Evolutionary conservation across 2,888 invertebrate species (phyloP).

Genomic region (Stenotaenia linearis): DNA sequence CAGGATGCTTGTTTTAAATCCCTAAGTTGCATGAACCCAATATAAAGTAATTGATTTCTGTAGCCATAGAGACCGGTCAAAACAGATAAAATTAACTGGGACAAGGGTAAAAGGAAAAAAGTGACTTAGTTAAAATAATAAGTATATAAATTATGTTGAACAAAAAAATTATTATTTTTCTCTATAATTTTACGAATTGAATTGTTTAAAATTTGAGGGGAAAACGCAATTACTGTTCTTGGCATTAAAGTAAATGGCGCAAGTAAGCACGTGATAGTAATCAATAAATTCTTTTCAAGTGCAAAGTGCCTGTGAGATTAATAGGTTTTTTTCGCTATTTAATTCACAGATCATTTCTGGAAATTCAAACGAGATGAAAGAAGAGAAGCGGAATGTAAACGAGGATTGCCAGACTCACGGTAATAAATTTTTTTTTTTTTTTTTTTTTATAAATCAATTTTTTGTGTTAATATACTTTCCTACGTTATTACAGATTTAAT

Average conservation of each 20-base stretch:
- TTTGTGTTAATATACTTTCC: no score
- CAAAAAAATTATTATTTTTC: neutral
- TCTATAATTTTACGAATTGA: neutral
- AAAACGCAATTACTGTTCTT: neutral
- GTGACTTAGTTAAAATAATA: neutral
- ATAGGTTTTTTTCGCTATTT: neutral
- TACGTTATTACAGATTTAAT: neutral
- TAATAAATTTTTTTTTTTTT: neutral
- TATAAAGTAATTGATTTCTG: neutral
- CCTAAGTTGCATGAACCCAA: constrained; percentile 10
- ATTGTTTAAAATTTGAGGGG: neutral
- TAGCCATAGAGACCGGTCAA: constrained; percentile 1
- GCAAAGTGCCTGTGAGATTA: neutral
- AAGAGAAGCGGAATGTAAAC: neutral
- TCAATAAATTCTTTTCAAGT: neutral
- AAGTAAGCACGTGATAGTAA: neutral
- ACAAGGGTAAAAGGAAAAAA: neutral
- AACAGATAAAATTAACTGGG: neutral
- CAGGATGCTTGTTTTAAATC: neutral
- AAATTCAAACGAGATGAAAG: neutral
- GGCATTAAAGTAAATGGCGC: neutral
- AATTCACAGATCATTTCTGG: neutral
- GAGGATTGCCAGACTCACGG: neutral
- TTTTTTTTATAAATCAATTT: neutral
- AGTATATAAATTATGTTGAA: neutral